Conservation (phyloP, 2,113 vertebrate species). For the Turdus rufiventris region DNA sequence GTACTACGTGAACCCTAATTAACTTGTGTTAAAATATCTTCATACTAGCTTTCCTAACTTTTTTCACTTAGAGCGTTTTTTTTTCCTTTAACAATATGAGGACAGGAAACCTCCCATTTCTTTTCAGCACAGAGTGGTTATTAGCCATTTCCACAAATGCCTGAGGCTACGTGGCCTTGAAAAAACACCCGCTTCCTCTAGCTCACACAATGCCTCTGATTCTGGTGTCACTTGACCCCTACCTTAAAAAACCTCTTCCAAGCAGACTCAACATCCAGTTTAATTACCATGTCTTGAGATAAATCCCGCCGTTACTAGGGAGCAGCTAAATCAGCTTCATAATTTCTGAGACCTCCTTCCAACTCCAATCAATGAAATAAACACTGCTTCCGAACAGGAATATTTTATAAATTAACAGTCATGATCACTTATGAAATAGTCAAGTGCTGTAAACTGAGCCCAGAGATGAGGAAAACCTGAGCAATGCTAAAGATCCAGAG, state of each 20-base stretch:
- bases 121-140: constrained; percentile 49
- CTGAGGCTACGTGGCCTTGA: constrained; percentile 45
- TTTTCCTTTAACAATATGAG: constrained; percentile 30
- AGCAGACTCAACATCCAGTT: constrained; percentile 37
- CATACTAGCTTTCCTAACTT: constrained; percentile 15
- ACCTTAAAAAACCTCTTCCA: constrained; percentile 51
- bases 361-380: constrained; percentile 19
- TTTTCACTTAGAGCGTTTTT: not conserved
- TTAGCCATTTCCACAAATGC: constrained; percentile 64
- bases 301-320: not conserved
- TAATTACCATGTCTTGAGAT: constrained; percentile 4
- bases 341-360: constrained; percentile 14
- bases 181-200: constrained; percentile 37
- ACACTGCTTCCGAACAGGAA: not conserved
- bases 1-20: not conserved
- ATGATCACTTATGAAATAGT: not conserved
- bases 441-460: not conserved
- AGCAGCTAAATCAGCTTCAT: not conserved
- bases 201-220: constrained; percentile 42
- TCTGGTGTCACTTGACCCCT: constrained; percentile 25
- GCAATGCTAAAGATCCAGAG: not conserved
- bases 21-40: not conserved
- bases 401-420: constrained; percentile 9
- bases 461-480: not conserved
- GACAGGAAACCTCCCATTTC: constrained; percentile 58